Percentiles rank a stretch among this genome's conserved stretches.
These are phyloP conservation scores for Carcharodon carcharias DNA, from an alignment of 2,797 vertebrate species.

Conservation along the genomic window DNA sequence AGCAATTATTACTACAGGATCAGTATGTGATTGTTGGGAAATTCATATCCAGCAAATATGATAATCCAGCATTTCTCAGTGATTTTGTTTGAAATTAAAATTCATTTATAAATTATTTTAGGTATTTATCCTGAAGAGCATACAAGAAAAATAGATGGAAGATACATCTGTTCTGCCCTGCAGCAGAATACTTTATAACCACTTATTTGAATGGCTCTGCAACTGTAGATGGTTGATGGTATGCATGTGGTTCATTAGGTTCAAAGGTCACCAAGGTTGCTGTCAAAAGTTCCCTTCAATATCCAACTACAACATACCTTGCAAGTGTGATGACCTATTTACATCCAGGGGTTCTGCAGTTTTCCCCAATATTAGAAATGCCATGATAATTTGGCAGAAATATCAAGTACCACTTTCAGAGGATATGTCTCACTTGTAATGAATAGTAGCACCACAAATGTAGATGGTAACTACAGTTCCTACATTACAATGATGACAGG, in stretches of 20 bases:
- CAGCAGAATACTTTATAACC: not conserved
- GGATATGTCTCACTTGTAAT: not conserved
- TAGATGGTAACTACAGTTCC: not conserved
- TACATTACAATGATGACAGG: too few relatives aligned
- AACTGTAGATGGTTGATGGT: not conserved
- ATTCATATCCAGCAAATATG: not conserved
- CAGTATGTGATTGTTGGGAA: not conserved
- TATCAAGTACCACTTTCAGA: not conserved
- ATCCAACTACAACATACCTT: not conserved
- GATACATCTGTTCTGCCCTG: not conserved
- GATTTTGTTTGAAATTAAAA: not conserved
- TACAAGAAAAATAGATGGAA: not conserved
- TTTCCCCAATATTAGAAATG: not conserved
- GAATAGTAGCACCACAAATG: not conserved
- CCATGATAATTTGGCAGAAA: not conserved
- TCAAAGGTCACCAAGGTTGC: not conserved
- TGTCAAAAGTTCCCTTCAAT: not conserved
- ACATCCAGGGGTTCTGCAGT: not conserved
- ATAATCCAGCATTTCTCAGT: not conserved
- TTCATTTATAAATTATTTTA: not conserved
- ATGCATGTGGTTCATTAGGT: not conserved
- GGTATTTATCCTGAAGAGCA: not conserved
- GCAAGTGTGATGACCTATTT: not conserved
- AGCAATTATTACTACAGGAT: not conserved
- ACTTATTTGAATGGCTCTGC: not conserved